A percentile compares a stretch with the other conserved stretches of the same genome.
phyloP scores from a whole-genome alignment of 2,888 invertebrate genomes.

The Plusia festucae region DNA sequence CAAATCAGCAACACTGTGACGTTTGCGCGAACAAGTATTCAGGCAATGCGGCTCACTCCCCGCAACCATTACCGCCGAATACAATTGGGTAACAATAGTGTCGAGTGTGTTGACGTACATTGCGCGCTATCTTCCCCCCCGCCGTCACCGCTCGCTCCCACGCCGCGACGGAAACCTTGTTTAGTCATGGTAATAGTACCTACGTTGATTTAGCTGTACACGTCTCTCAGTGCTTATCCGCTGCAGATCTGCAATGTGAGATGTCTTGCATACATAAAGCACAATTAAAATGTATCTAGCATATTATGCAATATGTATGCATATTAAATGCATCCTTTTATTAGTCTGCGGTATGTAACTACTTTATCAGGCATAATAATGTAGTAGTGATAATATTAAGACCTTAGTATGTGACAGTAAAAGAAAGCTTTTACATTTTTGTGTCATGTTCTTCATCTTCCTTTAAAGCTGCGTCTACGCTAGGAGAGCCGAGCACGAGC shows the following conservation, averaged over 20 bases:
- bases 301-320: not conserved
- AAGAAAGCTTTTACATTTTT: too few species aligned
- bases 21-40: conserved; percentile 45
- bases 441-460: too few species aligned
- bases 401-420: too few species aligned
- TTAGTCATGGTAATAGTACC: conserved; percentile 49
- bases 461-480: too few species aligned
- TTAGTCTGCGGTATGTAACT: not conserved
- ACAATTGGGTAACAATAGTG: conserved; percentile 48
- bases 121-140: conserved; percentile 12
- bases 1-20: conserved; percentile 12
- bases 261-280: conserved; percentile 15
- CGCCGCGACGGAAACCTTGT: conserved; percentile 34
- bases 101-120: conserved; percentile 36
- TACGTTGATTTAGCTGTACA: conserved; percentile 36
- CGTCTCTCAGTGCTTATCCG: conserved; percentile 23
- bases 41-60: conserved; percentile 43
- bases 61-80: conserved; percentile 45
- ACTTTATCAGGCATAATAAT: not conserved
- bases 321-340: not conserved
- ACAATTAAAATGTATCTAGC: conserved; percentile 14
- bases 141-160: not conserved
- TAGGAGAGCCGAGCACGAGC: too few species aligned
- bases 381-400: not conserved
- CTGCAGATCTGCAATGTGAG: conserved; percentile 17